phyloP scores from a whole-genome alignment of 92 coral and sea anemone species.

The Anthopleura xanthogrammica region DNA sequence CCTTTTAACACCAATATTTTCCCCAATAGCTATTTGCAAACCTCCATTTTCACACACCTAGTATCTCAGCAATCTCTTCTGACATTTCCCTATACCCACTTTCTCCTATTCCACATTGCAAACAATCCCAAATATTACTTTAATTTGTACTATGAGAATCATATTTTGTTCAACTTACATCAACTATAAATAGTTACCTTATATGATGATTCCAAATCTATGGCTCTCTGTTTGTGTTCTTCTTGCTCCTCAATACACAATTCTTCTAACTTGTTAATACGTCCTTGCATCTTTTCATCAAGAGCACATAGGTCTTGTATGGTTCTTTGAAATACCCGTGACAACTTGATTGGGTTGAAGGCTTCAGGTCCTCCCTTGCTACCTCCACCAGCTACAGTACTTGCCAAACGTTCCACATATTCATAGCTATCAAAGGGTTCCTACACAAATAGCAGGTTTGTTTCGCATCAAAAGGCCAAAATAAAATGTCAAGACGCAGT shows the following conservation, averaged over 20 bases:
- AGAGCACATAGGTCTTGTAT: constrained; percentile 78
- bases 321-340: constrained; percentile 79
- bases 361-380: constrained; percentile 66
- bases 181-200: constrained; percentile 50
- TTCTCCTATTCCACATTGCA: too few species aligned
- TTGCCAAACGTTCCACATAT: constrained; percentile 93
- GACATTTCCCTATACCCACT: too few species aligned
- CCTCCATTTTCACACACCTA: too few species aligned
- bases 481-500: too few species aligned
- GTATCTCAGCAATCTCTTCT: too few species aligned
- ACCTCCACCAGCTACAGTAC: constrained; percentile 96
- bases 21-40: too few species aligned
- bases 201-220: constrained; percentile 74
- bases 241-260: constrained; percentile 87
- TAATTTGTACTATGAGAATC: too few species aligned
- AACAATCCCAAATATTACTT: too few species aligned
- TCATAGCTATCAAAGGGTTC: constrained; percentile 93
- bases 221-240: constrained; percentile 84
- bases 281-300: constrained; percentile 94
- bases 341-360: constrained; percentile 82
- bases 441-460: constrained; percentile 17
- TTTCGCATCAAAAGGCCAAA: too few species aligned
- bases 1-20: too few species aligned
- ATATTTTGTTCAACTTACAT: too few species aligned
- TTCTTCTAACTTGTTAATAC: constrained; percentile 93